These are phyloP conservation scores for Desmodus rotundus DNA, from an alignment of 2,113 vertebrate genomes.

Conservation along the genomic window DNA sequence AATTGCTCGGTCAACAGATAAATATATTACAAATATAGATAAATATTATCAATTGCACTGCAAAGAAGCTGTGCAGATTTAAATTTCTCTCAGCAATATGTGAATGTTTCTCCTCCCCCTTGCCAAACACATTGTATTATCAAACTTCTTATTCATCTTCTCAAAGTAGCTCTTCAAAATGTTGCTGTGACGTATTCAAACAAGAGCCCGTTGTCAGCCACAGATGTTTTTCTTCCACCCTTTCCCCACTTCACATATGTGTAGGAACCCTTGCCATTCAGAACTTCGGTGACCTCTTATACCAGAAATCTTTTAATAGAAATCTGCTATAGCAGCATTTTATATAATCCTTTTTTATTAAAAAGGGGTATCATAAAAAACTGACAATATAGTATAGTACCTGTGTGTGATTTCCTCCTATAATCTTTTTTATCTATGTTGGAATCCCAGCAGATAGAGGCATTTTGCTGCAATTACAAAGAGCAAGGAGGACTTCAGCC, in stretches of 20 bases:
- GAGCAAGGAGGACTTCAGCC: neutral
- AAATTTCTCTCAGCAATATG: neutral
- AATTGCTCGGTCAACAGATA: neutral
- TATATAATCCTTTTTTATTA: neutral
- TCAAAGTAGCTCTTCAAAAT: conserved; percentile 7
- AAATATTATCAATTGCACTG: neutral
- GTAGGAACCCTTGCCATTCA: neutral
- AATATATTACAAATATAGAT: neutral
- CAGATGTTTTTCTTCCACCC: neutral
- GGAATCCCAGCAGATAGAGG: neutral
- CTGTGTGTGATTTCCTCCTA: neutral
- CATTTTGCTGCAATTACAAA: neutral
- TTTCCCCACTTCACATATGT: neutral
- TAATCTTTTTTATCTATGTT: neutral
- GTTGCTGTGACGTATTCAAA: neutral
- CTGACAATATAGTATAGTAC: neutral
- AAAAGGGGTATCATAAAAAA: neutral
- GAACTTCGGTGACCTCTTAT: neutral
- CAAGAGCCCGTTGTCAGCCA: neutral
- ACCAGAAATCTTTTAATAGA: neutral
- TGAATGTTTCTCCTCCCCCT: neutral
- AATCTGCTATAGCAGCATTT: neutral
- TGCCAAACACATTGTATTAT: neutral
- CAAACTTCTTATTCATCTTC: neutral
- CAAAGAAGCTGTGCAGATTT: neutral